Base-by-base conservation (phyloP, 2,888 invertebrate species). In the Euplexia lucipara region DNA sequence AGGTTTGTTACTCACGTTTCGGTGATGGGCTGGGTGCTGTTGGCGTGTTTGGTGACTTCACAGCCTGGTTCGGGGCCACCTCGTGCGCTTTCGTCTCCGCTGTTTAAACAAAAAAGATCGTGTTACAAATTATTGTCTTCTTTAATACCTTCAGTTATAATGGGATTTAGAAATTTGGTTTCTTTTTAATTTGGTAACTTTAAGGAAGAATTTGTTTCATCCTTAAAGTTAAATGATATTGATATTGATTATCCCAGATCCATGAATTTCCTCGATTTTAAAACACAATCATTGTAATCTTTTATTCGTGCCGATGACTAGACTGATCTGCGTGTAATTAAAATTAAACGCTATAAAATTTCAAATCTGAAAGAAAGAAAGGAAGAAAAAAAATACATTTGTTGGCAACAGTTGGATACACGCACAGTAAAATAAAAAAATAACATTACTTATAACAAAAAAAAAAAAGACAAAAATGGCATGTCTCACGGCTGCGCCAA, bases 1-100 rank as follows among this genome's bases (percentile, higher is more conserved):
- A 69, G 67, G 47, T 22, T 53, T 30, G 65, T 62, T 84, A 92
- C 93, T 91, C 83, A 94, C 93, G 91, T 91, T 90, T 92, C 79
- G 84, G 82, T 58, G 88, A 79, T 18, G 90, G 88, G 74, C 87
- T 88, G 70, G 66, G 79, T 26, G 86, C 79, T 61, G 86, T 82
- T 45, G 87, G 84, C 35, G 90, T 80, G 74, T 76, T 86, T 42
- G 90, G 88, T 49, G 88, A 88, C 74, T 84, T 91, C 75, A 90
- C 79, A 42, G 91, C 90, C 64, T 92, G 91, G 76, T 90, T 91
- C 59, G 84, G 74, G 70, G 88, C 82, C 80, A 85, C 86, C 73
- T 91, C 89, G 83, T 54, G 71, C 78, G 83, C 61, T 65, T 86
- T 82, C 82, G 87, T 70, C 78, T 89, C 91, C 85, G 86, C 92